Evolutionary conservation across 2,888 invertebrate species (phyloP), one percentile per base, ranked within the genome.

Genomic region (Archips crataeganus): DNA sequence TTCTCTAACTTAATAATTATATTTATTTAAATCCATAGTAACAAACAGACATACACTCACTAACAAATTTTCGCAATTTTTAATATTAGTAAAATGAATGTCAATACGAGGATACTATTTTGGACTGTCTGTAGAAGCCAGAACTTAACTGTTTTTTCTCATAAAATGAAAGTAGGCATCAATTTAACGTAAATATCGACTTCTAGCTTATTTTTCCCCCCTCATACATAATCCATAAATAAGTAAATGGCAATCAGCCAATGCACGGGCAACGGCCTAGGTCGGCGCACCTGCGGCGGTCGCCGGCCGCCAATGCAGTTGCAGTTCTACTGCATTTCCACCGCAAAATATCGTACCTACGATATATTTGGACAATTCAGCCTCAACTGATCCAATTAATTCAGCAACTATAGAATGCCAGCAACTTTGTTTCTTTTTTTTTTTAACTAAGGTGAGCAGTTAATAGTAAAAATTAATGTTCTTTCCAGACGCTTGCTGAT

Each of bases 171-270:
- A 3, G 54, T 15, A 6, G 2, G 15, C 5, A 15, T 23, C 54
- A 54, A 23, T 54, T 23, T 8, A 2, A 5, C n/a, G 49, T 6
- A 57, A 32, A 57, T 11, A 57, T 32, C 32, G 32, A 54, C 1
- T 23, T 54, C 54, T 54, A 54, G 9, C 6, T 9, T 15, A 54
- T 0, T 54, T 54, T 23, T 8, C 23, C 23, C 2, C 54, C 9
- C 23, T 72, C 69, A 76, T 71, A 74, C 69, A 76, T 71, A 74
- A 75, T 77, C 78, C 57, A 68, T 54, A 67, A 78, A 80, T 81
- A 79, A 80, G 77, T 75, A 54, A 76, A 73, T 80, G 84, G 83
- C 84, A 80, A 64, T 39, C 67, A 62, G 81, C 83, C 83, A 83
- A 79, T n/a, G 73, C 62, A 54, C 11, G 67, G 42, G 51, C 10